A percentile compares a stretch with the other conserved stretches of the same genome.
phyloP scores from a whole-genome alignment of 2,888 invertebrate genomes.

The Zaprionus bogoriensis region DNA sequence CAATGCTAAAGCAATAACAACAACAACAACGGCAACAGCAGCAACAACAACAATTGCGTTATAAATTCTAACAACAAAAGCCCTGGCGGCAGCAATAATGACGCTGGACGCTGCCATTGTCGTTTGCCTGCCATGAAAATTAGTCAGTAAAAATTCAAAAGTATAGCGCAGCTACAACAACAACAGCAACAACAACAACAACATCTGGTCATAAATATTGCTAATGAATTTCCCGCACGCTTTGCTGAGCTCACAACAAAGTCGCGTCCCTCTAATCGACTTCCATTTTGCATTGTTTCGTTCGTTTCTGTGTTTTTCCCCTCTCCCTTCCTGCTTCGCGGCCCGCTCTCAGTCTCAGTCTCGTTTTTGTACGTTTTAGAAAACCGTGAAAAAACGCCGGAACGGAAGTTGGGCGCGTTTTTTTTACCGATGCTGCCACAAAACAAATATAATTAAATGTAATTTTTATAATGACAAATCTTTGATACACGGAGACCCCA shows the following conservation, averaged over 20 bases:
- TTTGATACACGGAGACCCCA: conserved; percentile 1
- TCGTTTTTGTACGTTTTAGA: conserved; percentile 2
- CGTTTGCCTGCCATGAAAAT: conserved; percentile 59
- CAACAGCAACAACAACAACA: conserved; percentile 21
- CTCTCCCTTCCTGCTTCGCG: neutral
- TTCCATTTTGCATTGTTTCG: conserved; percentile 48
- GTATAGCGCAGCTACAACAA: conserved; percentile 20
- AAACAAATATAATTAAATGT: conserved; percentile 74
- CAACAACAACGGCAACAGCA: conserved; percentile 31
- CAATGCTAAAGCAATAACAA: conserved; percentile 28
- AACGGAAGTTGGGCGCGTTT: conserved; percentile 74
- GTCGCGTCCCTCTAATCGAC: conserved; percentile 51
- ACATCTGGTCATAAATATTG: conserved; percentile 71
- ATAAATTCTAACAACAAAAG: conserved; percentile 55
- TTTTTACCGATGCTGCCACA: conserved; percentile 32
- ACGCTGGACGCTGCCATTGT: conserved; percentile 33
- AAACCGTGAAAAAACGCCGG: conserved; percentile 1
- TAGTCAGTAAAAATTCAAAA: conserved; percentile 56
- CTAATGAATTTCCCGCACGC: conserved; percentile 80
- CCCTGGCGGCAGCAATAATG: conserved; percentile 53
- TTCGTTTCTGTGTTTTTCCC: neutral
- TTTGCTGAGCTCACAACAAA: conserved; percentile 63
- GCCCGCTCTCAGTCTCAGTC: no score
- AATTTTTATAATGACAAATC: conserved; percentile 77
- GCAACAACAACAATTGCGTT: conserved; percentile 27